Percentiles rank a stretch among this genome's conserved stretches.
Conservation (phyloP, 2,888 invertebrate genomes). For the Apamea epomidion region DNA sequence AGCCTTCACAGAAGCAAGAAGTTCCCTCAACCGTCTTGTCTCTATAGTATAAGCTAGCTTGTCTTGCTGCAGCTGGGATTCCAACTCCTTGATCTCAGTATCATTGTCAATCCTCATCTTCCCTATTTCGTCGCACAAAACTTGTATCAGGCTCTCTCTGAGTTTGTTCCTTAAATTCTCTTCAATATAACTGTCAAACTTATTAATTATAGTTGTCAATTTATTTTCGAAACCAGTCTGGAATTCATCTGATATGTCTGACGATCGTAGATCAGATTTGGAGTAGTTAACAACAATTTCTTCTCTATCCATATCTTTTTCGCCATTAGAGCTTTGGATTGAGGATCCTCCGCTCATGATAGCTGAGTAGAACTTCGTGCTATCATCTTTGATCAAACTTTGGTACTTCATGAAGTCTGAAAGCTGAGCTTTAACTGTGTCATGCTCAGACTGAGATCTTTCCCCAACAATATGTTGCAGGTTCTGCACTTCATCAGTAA, state of each 20-base stretch:
- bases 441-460: conserved; percentile 79
- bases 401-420: conserved; percentile 88
- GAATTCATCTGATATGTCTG: conserved; percentile 82
- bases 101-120: conserved; percentile 85
- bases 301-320: conserved; percentile 88
- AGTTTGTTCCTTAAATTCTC: conserved; percentile 86
- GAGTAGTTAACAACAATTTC: conserved; percentile 86
- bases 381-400: conserved; percentile 84
- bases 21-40: conserved; percentile 88
- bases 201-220: conserved; percentile 77
- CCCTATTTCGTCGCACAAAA: conserved; percentile 89
- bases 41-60: conserved; percentile 90
- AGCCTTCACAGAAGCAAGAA: conserved; percentile 90
- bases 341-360: conserved; percentile 85
- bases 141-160: conserved; percentile 90
- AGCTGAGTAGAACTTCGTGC: conserved; percentile 86
- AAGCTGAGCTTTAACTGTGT: conserved; percentile 84
- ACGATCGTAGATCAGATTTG: conserved; percentile 83
- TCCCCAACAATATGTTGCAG: conserved; percentile 84
- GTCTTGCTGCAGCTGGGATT: conserved; percentile 89
- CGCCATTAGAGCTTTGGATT: conserved; percentile 83
- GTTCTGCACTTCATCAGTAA: conserved; percentile 90
- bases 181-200: conserved; percentile 82
- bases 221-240: conserved; percentile 83
- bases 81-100: conserved; percentile 82